Base-by-base conservation (phyloP, 2,888 invertebrate genomes). In the Aleiodes alternator region DNA sequence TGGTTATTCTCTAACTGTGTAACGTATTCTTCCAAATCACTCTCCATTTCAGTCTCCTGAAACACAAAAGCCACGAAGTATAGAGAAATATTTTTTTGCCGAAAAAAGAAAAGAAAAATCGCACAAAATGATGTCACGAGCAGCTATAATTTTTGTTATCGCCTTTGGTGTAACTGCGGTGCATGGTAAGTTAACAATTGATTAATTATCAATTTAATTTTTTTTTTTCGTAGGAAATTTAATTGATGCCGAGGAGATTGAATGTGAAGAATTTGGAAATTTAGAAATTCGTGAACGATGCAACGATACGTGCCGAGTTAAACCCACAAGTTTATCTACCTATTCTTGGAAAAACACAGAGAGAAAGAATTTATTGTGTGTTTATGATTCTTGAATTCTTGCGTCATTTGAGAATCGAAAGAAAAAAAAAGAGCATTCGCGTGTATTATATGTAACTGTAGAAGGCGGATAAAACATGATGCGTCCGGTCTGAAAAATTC, bases 61-160 rank as follows among this genome's bases (percentile, higher is more conserved):
- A 34, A 11, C 11, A 11, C 5, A 23, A 57, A 34, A 23, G 57
- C 31, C 31, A 57, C 11, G 29, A 57, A 31, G 8, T 23, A 56
- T 1, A 6, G n/a, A 57, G 2, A 23, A 23, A 23, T 1, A 23
- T 23, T 23, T 23, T 23, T 23, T 23, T 23, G 23, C 3, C n/a
- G 7, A 29, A 59, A 14, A n/a, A 14, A 51, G 34, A 4, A 38
- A 69, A 57, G 7, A 14, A 69, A 69, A 69, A 38, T 14, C 51
- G n/a, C 23, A 48, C 50, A 74, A 59, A 61, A 74, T 74, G 55
- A 69, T 29, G 69, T 29, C 69, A 11, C 34, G 29, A 43, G 16
- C 53, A 16, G 51, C 51, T 11, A n/a, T 69, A 3, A 7, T 61
- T 23, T 29, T 74, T 16, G 31, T 69, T 29, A 73, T 74, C 43